These are phyloP conservation scores for Meandrina meandrites DNA, from an alignment of 92 coral and sea anemone species.

Conservation along the genomic window DNA sequence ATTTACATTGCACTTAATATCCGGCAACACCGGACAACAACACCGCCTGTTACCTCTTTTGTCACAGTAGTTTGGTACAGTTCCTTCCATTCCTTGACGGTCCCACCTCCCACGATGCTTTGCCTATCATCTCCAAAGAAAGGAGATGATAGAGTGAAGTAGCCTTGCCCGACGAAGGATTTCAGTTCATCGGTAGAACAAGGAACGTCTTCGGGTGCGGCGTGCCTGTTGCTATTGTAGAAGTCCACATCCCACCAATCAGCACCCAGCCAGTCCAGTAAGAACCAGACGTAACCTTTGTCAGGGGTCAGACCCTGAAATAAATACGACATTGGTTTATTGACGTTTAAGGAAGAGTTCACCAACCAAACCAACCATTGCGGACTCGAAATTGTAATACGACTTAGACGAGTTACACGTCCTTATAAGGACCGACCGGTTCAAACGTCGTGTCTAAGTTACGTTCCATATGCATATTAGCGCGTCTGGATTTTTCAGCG, in stretches of 20 bases:
- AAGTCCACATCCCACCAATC: slow-evolving; percentile 83
- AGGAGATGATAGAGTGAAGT: slow-evolving; percentile 68
- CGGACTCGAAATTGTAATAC: too few relatives aligned
- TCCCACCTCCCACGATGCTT: slow-evolving; percentile 64
- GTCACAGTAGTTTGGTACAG: slow-evolving; percentile 37
- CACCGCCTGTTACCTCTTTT: slow-evolving; percentile 34
- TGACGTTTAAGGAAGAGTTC: neutral
- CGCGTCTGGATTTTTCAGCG: too few relatives aligned
- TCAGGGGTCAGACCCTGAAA: slow-evolving; percentile 64
- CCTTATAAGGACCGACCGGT: too few relatives aligned
- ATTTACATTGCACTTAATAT: too few relatives aligned
- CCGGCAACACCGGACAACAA: too few relatives aligned
- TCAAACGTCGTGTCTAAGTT: too few relatives aligned
- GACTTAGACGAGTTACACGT: too few relatives aligned
- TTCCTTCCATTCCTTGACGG: slow-evolving; percentile 66
- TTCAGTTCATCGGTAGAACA: slow-evolving; percentile 67
- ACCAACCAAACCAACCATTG: too few relatives aligned
- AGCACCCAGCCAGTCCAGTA: slow-evolving; percentile 76
- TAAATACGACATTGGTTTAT: neutral
- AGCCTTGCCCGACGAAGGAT: slow-evolving; percentile 71
- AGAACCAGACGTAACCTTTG: slow-evolving; percentile 76
- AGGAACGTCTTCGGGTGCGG: slow-evolving; percentile 71
- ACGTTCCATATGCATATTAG: too few relatives aligned
- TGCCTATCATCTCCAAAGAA: slow-evolving; percentile 72
- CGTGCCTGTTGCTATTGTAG: slow-evolving; percentile 50